Evolutionary conservation across 2,797 vertebrate genomes (phyloP).

Genomic region (Nyctalus aviator): DNA sequence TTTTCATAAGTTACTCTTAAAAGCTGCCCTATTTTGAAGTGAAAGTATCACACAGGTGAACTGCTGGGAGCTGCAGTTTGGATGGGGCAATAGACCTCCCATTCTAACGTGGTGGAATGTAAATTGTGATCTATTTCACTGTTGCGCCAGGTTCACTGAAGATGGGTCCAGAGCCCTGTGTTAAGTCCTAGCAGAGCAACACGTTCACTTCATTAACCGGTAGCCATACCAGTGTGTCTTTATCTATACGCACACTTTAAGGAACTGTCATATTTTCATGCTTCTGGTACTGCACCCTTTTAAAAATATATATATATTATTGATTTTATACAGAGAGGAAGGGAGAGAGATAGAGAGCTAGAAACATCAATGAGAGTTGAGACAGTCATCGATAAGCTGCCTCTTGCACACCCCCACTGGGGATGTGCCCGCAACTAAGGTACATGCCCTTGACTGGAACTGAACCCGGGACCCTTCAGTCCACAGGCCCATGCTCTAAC

Average conservation of each 20-base stretch:
- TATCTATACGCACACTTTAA: neutral
- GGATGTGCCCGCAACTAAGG: no score
- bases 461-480: no score
- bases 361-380: no score
- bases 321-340: no score
- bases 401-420: no score
- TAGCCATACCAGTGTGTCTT: neutral
- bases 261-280: neutral
- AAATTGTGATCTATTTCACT: neutral
- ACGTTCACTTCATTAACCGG: neutral
- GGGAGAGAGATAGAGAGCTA: no score
- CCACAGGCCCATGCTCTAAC: no score
- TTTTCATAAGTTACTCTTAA: conserved; percentile 24
- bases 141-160: neutral
- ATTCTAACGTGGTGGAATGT: neutral
- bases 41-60: neutral
- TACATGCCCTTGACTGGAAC: no score
- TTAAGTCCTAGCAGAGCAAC: neutral
- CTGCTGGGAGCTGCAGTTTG: neutral
- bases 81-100: neutral
- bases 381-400: no score
- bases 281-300: neutral
- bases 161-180: no score
- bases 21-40: neutral
- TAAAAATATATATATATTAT: no score